phyloP scores from a whole-genome alignment of 2,888 invertebrate species.

The Euzophera pinguis region DNA sequence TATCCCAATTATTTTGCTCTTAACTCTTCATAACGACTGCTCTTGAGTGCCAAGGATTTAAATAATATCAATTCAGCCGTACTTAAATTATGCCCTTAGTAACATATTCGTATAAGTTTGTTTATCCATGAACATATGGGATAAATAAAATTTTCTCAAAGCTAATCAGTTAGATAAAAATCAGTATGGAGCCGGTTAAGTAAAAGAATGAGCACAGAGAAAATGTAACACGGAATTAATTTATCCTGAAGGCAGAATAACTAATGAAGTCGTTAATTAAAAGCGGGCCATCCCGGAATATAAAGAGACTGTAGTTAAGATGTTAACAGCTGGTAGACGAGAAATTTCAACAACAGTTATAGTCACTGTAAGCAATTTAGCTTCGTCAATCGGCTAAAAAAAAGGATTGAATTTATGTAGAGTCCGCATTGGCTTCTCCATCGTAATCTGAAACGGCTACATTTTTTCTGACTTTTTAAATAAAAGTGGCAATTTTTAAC shows the following conservation, averaged over 20 bases:
- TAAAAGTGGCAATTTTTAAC: no score
- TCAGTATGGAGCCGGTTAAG: constrained; percentile 10
- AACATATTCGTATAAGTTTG: no score
- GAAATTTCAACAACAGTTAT: constrained; percentile 40
- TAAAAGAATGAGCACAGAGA: constrained; percentile 14
- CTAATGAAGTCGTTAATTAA: constrained; percentile 52
- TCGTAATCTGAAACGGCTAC: no score
- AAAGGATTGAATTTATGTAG: no score
- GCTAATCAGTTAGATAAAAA: constrained; percentile 13
- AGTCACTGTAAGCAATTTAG: constrained; percentile 17
- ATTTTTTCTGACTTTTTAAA: no score
- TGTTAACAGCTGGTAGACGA: constrained; percentile 42
- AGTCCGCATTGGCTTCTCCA: no score
- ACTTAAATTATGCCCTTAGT: no score
- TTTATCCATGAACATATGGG: no score
- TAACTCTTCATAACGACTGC: no score
- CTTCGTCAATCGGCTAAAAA: background rate
- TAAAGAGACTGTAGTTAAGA: constrained; percentile 51
- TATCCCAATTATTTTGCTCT: no score
- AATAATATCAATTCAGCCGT: no score
- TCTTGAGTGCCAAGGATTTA: no score
- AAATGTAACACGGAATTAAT: constrained; percentile 19
- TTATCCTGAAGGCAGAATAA: constrained; percentile 31
- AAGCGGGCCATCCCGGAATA: constrained; percentile 44
- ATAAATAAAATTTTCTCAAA: background rate